phyloP scores from a whole-genome alignment of 2,797 vertebrate species.

The Siniperca obscura region DNA sequence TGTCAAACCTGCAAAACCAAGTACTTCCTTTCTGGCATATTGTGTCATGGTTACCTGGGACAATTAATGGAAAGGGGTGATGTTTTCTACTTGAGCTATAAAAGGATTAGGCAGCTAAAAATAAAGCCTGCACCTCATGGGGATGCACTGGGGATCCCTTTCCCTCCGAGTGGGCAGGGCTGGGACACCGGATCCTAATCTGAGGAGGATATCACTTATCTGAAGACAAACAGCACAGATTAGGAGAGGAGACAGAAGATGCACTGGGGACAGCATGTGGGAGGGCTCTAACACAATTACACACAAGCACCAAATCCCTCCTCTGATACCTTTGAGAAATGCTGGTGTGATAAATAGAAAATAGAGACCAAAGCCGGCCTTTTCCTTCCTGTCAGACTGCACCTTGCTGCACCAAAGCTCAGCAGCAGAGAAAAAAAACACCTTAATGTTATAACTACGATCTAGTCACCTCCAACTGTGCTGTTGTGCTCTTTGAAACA shows the following conservation, averaged over 20 bases:
- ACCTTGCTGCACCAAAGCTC: slow-evolving; percentile 45
- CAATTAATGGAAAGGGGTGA: slow-evolving; percentile 69
- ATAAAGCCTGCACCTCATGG: slow-evolving; percentile 71
- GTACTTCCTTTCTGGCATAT: slow-evolving; percentile 16
- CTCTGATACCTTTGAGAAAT: slow-evolving; percentile 76
- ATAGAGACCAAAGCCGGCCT: slow-evolving; percentile 76
- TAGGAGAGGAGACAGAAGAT: slow-evolving; percentile 87
- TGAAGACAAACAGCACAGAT: slow-evolving; percentile 87
- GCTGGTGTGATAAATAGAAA: slow-evolving; percentile 76
- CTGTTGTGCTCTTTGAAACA: background rate
- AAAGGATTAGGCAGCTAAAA: slow-evolving; percentile 84
- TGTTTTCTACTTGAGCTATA: slow-evolving; percentile 67
- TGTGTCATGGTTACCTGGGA: slow-evolving; percentile 50
- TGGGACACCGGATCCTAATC: slow-evolving; percentile 81
- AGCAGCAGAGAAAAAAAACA: slow-evolving; percentile 16
- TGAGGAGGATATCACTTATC: slow-evolving; percentile 85
- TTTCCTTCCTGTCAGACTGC: slow-evolving; percentile 74
- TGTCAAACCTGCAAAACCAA: slow-evolving; percentile 30
- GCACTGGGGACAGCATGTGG: slow-evolving; percentile 83
- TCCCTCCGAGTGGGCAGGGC: slow-evolving; percentile 70
- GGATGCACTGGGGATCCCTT: slow-evolving; percentile 73
- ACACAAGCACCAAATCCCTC: slow-evolving; percentile 82
- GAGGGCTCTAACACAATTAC: slow-evolving; percentile 87
- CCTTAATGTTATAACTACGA: slow-evolving; percentile 18
- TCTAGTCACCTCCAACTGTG: slow-evolving; percentile 13